Evolutionary conservation across 2,113 vertebrate species (phyloP).

Genomic region (Phasianus colchicus): DNA sequence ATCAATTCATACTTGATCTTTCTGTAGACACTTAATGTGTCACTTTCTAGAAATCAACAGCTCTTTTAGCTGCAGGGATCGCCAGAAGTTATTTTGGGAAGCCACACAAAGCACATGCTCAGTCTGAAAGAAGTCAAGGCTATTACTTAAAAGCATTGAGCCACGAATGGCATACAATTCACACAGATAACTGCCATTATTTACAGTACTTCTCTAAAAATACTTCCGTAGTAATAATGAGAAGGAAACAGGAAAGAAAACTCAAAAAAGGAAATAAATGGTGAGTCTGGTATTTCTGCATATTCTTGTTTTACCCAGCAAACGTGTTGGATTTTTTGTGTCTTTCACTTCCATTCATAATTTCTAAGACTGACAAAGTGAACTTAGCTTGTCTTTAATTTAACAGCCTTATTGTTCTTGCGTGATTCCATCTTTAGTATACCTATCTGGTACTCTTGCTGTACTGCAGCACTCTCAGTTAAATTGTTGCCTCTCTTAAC

Average conservation of each 20-base stretch:
- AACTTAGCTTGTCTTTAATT: not conserved
- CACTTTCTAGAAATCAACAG: constrained; percentile 13
- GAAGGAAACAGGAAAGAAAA: constrained; percentile 6
- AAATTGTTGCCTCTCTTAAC: not conserved
- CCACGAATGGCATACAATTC: not conserved
- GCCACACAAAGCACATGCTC: not conserved
- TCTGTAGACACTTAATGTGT: constrained; percentile 1
- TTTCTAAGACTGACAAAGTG: not conserved
- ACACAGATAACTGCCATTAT: not conserved
- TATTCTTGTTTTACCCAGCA: not conserved
- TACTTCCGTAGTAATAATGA: constrained; percentile 23
- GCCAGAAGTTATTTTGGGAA: not conserved
- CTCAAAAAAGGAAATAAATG: not conserved
- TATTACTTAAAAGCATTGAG: constrained; percentile 17
- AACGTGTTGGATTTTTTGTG: not conserved
- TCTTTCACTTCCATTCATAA: not conserved
- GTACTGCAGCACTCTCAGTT: not conserved
- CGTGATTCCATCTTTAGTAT: not conserved
- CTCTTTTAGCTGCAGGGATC: not conserved
- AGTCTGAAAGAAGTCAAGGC: constrained; percentile 17
- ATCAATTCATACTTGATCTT: constrained; percentile 14
- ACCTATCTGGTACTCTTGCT: not conserved
- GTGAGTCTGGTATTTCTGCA: not conserved
- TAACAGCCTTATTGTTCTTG: not conserved
- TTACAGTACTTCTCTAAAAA: constrained; percentile 24